Evolutionary conservation across 2,113 vertebrate species (phyloP), one percentile per base, ranked within the genome.

Genomic region (Anser cygnoides): DNA sequence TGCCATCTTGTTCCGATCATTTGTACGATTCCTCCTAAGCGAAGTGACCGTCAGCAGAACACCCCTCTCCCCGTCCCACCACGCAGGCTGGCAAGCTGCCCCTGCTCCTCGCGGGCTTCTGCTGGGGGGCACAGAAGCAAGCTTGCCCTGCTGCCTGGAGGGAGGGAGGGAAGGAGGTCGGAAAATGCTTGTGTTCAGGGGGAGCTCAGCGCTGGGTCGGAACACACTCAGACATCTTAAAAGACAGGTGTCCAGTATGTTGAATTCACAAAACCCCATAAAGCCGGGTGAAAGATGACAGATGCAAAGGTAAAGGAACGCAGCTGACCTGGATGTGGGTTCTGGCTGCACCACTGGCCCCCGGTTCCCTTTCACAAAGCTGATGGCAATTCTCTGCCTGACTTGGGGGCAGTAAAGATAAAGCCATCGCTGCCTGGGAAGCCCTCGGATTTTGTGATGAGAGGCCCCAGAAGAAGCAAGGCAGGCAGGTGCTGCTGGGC

Each of bases 401-500:
- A 29, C 70, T 16, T 35, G 65, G 63, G 72, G 78, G 78, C 77
- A 59, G 75, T 13, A 23, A 1, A 68, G 83, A 46, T 15, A 79
- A 59, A 91, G 70, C 29, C 85, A 35, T 1, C 2, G 76, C 76
- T 71, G 3, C n/a, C 61, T 23, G 66, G 25, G 25, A 77, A 50
- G n/a, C 83, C 1, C 63, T 49, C 35, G 0, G 80, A 9, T 61
- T 59, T 6, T 17, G 13, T n/a, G 90, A 58, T 62, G 85, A 26
- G 39, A 70, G 63, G 57, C 81, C 1, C 7, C 0, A 8, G 65
- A 80, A 41, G 86, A 31, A 89, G 73, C 87, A 43, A 20, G 59
- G 80, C 62, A 8, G 86, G 89, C 95, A 96, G 94, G 92, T 87
- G 89, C 89, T 54, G 88, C 37, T 94, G 92, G 84, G 68, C 13